Evolutionary conservation across 2,113 vertebrate genomes (phyloP).

Genomic region (Panurus biarmicus): DNA sequence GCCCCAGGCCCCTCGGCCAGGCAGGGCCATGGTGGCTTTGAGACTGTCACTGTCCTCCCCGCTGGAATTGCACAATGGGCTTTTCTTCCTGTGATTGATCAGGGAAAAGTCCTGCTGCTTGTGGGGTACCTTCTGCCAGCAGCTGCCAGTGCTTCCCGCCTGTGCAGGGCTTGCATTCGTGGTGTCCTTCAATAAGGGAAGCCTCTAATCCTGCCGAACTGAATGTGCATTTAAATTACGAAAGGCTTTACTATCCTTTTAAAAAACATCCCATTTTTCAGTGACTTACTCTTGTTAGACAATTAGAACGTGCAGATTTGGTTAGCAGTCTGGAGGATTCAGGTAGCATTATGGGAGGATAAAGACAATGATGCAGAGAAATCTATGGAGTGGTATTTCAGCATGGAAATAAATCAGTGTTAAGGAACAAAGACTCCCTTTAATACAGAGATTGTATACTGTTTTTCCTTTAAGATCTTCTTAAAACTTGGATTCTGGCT

Average conservation of each 20-base stretch:
- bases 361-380: background rate
- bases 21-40: background rate
- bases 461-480: background rate
- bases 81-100: background rate
- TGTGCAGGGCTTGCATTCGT: background rate
- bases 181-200: background rate
- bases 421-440: background rate
- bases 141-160: background rate
- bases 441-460: background rate
- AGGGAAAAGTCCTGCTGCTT: background rate
- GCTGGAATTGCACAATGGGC: background rate
- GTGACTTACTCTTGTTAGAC: background rate
- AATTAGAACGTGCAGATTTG: background rate
- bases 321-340: background rate
- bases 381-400: background rate
- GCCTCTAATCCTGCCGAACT: background rate
- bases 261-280: background rate
- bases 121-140: background rate
- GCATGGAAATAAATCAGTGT: background rate
- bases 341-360: background rate
- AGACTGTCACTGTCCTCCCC: background rate
- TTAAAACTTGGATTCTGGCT: background rate
- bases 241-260: background rate
- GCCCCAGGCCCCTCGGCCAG: rapidly evolving
- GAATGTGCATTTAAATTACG: background rate